These are phyloP conservation scores for Neolamprologus variostigma DNA, from an alignment of 2,113 vertebrate genomes.

Conservation along the genomic window DNA sequence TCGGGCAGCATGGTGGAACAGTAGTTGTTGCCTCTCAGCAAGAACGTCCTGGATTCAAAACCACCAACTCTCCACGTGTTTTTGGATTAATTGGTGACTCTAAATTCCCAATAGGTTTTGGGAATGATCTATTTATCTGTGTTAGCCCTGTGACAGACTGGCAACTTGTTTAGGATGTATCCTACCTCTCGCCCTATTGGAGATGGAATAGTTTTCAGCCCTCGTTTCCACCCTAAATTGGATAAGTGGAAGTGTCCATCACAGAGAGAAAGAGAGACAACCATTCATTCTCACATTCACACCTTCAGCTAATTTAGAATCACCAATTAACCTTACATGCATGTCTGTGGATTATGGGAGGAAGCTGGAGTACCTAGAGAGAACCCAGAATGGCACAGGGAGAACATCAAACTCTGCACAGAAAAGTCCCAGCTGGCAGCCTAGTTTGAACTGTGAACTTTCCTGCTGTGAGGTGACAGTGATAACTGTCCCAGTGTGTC, in stretches of 20 bases:
- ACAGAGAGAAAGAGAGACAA: not conserved
- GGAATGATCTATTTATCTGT: not conserved
- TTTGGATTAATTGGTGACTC: not conserved
- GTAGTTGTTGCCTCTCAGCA: not conserved
- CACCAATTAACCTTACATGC: not conserved
- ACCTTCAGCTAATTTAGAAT: not conserved
- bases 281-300: not conserved
- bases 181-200: not conserved
- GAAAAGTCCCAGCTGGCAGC: not conserved
- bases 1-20: fast-evolving
- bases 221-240: not conserved
- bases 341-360: not conserved
- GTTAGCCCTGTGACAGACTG: not conserved
- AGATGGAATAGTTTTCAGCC: not conserved
- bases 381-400: not conserved
- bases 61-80: not conserved
- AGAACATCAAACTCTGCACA: not conserved
- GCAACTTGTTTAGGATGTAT: not conserved
- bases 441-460: not conserved
- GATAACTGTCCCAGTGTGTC: not conserved
- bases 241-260: not conserved
- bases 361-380: not conserved
- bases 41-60: not conserved
- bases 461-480: not conserved
- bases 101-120: not conserved